phyloP scores from a whole-genome alignment of 2,113 vertebrate genomes.

The Dermatemys mawii region DNA sequence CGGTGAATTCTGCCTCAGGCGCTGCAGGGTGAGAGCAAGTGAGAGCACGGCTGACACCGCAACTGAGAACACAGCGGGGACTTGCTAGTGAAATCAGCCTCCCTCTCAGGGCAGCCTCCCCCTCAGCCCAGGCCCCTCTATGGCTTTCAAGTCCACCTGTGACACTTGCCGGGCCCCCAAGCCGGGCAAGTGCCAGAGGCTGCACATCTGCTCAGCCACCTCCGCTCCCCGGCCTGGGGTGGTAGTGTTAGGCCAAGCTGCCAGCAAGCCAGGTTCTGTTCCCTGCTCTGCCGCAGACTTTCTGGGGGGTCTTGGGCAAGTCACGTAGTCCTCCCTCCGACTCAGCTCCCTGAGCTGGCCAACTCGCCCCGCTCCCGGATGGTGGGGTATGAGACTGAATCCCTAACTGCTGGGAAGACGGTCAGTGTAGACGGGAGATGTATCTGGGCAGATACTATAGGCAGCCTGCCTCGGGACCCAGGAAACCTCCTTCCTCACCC shows the following conservation, averaged over 20 bases:
- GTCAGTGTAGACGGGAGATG: too few relatives aligned
- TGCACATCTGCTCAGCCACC: fast-evolving
- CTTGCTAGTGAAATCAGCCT: not conserved
- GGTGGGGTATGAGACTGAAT: too few relatives aligned
- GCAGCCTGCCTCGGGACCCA: too few relatives aligned
- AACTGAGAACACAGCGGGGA: not conserved
- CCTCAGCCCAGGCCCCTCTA: not conserved
- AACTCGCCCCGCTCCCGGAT: not conserved
- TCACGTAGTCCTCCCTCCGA: not conserved
- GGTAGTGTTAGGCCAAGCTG: too few relatives aligned
- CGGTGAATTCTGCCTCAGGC: not conserved
- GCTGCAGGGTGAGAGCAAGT: too few relatives aligned
- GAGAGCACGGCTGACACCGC: too few relatives aligned
- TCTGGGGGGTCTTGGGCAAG: too few relatives aligned
- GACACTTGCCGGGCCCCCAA: not conserved
- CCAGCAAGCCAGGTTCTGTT: too few relatives aligned
- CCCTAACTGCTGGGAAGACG: not conserved
- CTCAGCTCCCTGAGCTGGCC: not conserved
- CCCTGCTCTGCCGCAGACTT: too few relatives aligned
- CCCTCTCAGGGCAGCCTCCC: not conserved
- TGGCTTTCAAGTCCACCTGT: not conserved
- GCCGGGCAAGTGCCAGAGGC: not conserved
- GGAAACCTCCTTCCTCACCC: not conserved
- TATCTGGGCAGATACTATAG: not conserved
- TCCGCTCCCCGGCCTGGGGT: not conserved